Base-by-base conservation (phyloP, 2,797 vertebrate species). In the Acrossocheilus fasciatus region DNA sequence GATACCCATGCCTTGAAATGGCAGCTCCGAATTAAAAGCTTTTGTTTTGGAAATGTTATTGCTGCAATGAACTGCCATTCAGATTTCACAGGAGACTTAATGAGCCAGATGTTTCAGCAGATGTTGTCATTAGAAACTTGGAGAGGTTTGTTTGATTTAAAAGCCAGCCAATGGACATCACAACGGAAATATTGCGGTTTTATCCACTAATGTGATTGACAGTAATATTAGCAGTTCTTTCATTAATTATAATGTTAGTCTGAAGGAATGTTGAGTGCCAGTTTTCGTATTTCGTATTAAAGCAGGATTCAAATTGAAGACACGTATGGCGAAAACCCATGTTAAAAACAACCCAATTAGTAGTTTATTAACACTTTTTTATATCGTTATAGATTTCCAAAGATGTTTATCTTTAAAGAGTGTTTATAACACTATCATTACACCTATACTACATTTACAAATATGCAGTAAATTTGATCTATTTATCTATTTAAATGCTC, bases 61-160 rank as follows among this genome's bases (percentile, higher is more conserved):
- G 34, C 36, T 23, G 64, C 30, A 68, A 36, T 64, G 72, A 47
- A 50, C 41, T 47, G 30, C n/a, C n/a, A 68, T 70, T 85, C 47
- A 69, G 74, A 78, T 77, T 79, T 70, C 75, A 79, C 64, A 59
- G 15, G 6, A 70, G 45, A 57, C 47, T 54, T 85, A 85, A 69
- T 85, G 47, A 69, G 47, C 64, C 75, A 85, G 64, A 70, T 85
- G 83, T 84, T 77, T 54, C 3, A 68, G 11, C 83, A 84, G 74
- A 84, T 84, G 74, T 66, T 77, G 73, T 70, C 64, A 79, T 34
- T 18, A 70, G 36, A 79, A 41, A n/a, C 47, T 30, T 20, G 17
- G 45, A 69, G 30, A 50, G 43, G 43, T n/a, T 66, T 75, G 75
- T 75, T 76, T 36, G 11, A 68, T 62, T 50, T 17, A 84, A 75